Conservation (phyloP, 2,888 invertebrate species). For the Netelia virgata region DNA sequence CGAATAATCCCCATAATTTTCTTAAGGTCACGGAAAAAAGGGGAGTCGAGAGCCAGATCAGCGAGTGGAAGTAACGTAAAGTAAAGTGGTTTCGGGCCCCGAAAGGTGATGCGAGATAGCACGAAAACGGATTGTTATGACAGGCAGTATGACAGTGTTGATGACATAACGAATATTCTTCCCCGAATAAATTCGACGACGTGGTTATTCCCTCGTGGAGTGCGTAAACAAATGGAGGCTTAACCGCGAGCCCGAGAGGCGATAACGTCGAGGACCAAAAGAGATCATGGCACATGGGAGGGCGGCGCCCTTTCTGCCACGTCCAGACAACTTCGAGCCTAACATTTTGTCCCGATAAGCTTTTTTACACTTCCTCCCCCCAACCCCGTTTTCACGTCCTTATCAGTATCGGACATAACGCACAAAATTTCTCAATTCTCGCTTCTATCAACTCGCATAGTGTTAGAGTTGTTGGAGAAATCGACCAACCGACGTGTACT, state of each 20-base stretch:
- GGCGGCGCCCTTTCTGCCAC: background rate
- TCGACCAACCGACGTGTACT: slow-evolving; percentile 42
- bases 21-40: background rate
- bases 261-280: slow-evolving; percentile 30
- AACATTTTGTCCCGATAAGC: slow-evolving; percentile 24
- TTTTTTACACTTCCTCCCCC: too few species aligned
- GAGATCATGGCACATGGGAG: background rate
- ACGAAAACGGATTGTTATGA: background rate
- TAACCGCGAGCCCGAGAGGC: background rate
- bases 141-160: background rate
- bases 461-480: slow-evolving; percentile 56
- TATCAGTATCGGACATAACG: slow-evolving; percentile 7
- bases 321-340: slow-evolving; percentile 18
- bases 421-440: slow-evolving; percentile 24
- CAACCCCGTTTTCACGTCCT: slow-evolving; percentile 9
- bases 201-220: background rate
- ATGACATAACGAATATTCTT: background rate
- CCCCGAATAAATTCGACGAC: background rate
- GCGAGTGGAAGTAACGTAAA: background rate
- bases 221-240: slow-evolving; percentile 13
- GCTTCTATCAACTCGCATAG: slow-evolving; percentile 31
- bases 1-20: background rate
- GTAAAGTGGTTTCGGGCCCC: background rate
- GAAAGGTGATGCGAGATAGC: background rate
- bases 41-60: background rate